Conservation (phyloP, 2,113 vertebrate species). For the Peromyscus maniculatus region DNA sequence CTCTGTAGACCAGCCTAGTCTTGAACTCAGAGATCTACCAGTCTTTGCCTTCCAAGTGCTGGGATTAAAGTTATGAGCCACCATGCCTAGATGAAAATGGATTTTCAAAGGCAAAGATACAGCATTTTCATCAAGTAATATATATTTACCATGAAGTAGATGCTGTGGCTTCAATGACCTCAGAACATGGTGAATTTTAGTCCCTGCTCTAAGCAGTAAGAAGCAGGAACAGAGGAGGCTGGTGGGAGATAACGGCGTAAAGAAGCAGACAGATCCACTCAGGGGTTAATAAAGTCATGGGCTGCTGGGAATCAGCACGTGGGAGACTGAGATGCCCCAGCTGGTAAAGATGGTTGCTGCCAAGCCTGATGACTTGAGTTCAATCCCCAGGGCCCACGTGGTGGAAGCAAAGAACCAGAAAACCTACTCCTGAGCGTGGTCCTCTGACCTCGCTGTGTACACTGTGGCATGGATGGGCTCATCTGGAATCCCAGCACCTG, state of each 20-base stretch:
- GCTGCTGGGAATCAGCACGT: not conserved
- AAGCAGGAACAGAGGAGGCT: not conserved
- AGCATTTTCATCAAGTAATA: constrained; percentile 13
- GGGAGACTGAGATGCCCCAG: not conserved
- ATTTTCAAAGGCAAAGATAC: not conserved
- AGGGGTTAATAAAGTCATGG: not conserved
- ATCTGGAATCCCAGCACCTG: not conserved
- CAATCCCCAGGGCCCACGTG: not conserved
- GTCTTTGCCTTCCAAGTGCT: not conserved
- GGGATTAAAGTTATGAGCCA: not conserved
- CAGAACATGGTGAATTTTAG: not conserved
- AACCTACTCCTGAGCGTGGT: not conserved
- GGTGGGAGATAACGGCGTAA: not conserved
- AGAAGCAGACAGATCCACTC: not conserved
- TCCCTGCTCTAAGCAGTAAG: not conserved
- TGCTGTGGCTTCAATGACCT: not conserved
- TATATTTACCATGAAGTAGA: not conserved
- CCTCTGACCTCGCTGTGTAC: not conserved
- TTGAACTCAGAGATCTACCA: not conserved
- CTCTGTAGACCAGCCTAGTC: not conserved
- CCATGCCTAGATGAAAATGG: not conserved
- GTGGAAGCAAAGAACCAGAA: not conserved
- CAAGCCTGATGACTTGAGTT: too few species aligned
- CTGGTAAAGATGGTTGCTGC: not conserved
- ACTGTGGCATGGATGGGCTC: not conserved